phyloP scores from a whole-genome alignment of 1,140 invertebrate genomes.

The Archivesica marissinica region DNA sequence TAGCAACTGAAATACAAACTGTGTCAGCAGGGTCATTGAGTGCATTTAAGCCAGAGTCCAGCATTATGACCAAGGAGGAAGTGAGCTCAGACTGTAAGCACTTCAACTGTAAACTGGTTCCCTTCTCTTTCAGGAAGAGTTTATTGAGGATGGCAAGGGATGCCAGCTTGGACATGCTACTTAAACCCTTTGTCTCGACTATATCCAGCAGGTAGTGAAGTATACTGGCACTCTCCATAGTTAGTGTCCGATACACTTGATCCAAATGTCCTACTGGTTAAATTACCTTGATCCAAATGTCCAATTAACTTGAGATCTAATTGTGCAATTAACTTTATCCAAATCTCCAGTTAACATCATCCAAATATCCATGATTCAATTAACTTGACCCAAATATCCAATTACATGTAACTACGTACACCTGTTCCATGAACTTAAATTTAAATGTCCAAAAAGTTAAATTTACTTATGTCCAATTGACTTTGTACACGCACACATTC shows the following conservation, averaged over 20 bases:
- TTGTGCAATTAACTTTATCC: no score
- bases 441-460: no score
- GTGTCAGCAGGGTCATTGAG: neutral
- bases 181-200: neutral
- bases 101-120: neutral
- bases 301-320: no score
- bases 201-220: conserved; percentile 24
- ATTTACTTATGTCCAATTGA: no score
- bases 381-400: no score
- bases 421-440: no score
- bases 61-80: neutral
- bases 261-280: no score
- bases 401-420: no score
- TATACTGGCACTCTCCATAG: conserved; percentile 14
- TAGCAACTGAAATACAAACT: conserved; percentile 38
- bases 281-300: no score
- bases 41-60: conserved; percentile 29
- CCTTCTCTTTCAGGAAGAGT: conserved; percentile 3
- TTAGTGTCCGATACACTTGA: neutral
- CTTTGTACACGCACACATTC: no score
- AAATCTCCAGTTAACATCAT: no score
- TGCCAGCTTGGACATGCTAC: neutral
- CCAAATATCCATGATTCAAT: no score
- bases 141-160: conserved; percentile 12
- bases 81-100: conserved; percentile 16